A percentile compares a stretch with the other conserved stretches of the same genome.
Evolutionary conservation across 2,888 invertebrate species (phyloP).

Genomic region (Periphyllus acericola): DNA sequence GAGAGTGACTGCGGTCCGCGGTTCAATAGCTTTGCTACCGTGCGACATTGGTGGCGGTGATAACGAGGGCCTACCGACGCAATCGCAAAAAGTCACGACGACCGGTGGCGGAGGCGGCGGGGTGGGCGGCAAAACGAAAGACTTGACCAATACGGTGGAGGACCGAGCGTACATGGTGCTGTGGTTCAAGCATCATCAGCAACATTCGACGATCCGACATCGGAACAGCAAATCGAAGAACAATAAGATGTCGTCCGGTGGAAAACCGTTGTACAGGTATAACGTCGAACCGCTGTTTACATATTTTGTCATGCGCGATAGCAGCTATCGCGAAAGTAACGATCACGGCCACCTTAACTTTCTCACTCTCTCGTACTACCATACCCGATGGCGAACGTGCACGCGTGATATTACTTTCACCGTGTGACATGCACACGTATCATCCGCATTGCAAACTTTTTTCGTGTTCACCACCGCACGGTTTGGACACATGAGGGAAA

Average conservation of each 20-base stretch:
- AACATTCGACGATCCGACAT: slow-evolving; percentile 5
- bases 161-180: slow-evolving; percentile 63
- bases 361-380: too few relatives aligned
- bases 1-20: slow-evolving; percentile 61
- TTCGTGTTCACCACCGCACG: too few relatives aligned
- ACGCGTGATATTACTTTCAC: too few relatives aligned
- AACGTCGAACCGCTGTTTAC: background rate
- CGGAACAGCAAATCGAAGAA: slow-evolving; percentile 32
- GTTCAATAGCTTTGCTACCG: slow-evolving; percentile 57
- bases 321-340: too few relatives aligned
- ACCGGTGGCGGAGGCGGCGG: background rate
- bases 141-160: slow-evolving; percentile 33
- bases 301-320: too few relatives aligned
- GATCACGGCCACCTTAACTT: too few relatives aligned
- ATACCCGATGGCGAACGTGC: too few relatives aligned
- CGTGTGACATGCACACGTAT: too few relatives aligned
- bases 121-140: background rate
- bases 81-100: background rate
- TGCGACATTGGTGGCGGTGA: slow-evolving; percentile 62
- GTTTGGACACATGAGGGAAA: too few relatives aligned
- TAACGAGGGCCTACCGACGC: slow-evolving; percentile 32
- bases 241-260: slow-evolving; percentile 42
- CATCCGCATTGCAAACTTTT: too few relatives aligned
- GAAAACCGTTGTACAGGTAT: slow-evolving; percentile 63
- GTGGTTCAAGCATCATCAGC: slow-evolving; percentile 62